Conservation (phyloP, 2,113 vertebrate genomes). For the Anhinga anhinga region DNA sequence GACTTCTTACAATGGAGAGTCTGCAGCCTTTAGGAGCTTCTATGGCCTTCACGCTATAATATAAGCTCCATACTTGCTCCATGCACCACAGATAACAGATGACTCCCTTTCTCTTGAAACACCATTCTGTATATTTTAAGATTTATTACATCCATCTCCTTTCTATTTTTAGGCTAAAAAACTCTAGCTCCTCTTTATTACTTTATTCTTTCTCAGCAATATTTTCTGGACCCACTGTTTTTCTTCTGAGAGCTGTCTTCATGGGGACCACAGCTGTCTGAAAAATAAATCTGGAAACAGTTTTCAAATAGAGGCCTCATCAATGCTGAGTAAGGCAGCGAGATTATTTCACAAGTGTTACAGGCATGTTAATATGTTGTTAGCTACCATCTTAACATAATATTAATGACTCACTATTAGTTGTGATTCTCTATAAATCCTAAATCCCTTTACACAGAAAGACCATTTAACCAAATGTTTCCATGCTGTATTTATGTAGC, state of each 20-base stretch:
- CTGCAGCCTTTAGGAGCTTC: background rate
- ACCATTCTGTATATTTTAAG: background rate
- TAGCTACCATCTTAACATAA: background rate
- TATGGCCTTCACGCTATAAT: background rate
- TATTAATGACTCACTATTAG: background rate
- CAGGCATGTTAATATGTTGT: background rate
- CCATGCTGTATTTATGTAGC: background rate
- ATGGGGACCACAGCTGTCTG: background rate
- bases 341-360: background rate
- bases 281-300: background rate
- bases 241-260: background rate
- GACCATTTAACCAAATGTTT: background rate
- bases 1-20: background rate
- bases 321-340: background rate
- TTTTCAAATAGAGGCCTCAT: background rate
- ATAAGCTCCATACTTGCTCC: background rate
- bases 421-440: background rate
- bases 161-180: background rate
- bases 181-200: background rate
- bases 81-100: background rate
- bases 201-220: background rate
- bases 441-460: background rate
- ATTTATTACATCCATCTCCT: background rate
- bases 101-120: background rate
- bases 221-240: background rate